Base-by-base conservation (phyloP, 2,113 vertebrate genomes). In the Callaeas wilsoni region DNA sequence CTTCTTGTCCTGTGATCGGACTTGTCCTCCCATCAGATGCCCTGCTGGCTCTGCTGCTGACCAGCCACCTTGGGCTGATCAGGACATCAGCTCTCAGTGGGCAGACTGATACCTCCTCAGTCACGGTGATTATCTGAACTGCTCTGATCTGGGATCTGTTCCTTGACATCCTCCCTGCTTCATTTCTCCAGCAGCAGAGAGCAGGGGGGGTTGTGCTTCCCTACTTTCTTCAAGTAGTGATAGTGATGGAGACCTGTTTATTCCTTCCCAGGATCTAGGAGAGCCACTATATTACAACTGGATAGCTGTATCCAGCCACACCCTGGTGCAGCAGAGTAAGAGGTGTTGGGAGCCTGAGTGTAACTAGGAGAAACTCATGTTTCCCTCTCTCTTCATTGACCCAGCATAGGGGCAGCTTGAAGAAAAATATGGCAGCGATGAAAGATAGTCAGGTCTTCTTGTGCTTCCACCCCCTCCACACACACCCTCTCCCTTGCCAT, bases 241-340 rank as follows among this genome's bases (percentile, higher is more conserved):
- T n/a, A 6, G 2, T 44, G 39, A 32, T 13, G 7, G 14, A n/a
- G 27, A 49, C 18, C 5, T 78, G 14, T 46, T 29, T 19, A 90
- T 92, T 49, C 53, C 53, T 76, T 90, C 62, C 32, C 16, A 64
- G 42, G 49, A 30, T 4, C 3, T 73, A 37, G 50, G 32, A 22
- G 6, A 90, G 14, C 10, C 37, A 6, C 18, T 64, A 0, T 13
- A 2, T 50, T 49, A 62, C 37, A 80, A 2, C 9, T 41, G 16
- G 37, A 8, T 13, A 19, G 27, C 32, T 49, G 57, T 75, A 30
- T n/a, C 44, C 52, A 79, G 29, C 20, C 62, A 29, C 15, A 27
- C 5, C 23, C 33, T 33, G 26, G 20, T 52, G 16, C 42, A 69
- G 16, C 33, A 23, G 26, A 33, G 14, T 26, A 35, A 57, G 69